Evolutionary conservation across 2,113 vertebrate species (phyloP).

Genomic region (Corythoichthys haematopterus): DNA sequence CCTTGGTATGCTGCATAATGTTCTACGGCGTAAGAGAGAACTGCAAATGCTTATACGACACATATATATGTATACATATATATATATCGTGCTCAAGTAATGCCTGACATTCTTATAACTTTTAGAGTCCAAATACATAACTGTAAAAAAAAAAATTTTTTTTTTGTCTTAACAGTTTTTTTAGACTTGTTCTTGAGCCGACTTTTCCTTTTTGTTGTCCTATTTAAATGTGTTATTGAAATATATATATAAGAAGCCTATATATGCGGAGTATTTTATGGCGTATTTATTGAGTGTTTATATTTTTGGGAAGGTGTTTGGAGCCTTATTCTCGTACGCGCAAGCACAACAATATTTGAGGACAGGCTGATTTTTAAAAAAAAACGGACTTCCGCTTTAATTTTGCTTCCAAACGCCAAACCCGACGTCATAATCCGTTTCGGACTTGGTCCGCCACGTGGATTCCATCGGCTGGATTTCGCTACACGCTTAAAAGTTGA

Average conservation of each 20-base stretch:
- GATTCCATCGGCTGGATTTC: background rate
- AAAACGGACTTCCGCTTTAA: background rate
- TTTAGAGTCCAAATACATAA: constrained; percentile 73
- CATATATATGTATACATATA: background rate
- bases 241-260: constrained; percentile 64
- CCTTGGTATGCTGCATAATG: constrained; percentile 89
- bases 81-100: constrained; percentile 76
- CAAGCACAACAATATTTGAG: constrained; percentile 66
- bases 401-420: background rate
- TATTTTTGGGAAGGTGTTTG: constrained; percentile 45
- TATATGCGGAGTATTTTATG: constrained; percentile 77
- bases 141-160: constrained; percentile 55
- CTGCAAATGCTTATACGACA: constrained; percentile 74
- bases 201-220: constrained; percentile 70
- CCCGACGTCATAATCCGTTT: background rate
- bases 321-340: constrained; percentile 60
- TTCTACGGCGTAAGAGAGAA: constrained; percentile 78
- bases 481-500: background rate
- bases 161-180: constrained; percentile 79
- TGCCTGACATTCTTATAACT: constrained; percentile 80
- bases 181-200: constrained; percentile 69
- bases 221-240: constrained; percentile 75
- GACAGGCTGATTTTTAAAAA: constrained; percentile 1
- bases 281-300: constrained; percentile 77
- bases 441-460: background rate